Percentiles rank a stretch among this genome's conserved stretches.
Conservation (phyloP, 2,113 vertebrate genomes). For the Cephalopholis sonnerati region DNA sequence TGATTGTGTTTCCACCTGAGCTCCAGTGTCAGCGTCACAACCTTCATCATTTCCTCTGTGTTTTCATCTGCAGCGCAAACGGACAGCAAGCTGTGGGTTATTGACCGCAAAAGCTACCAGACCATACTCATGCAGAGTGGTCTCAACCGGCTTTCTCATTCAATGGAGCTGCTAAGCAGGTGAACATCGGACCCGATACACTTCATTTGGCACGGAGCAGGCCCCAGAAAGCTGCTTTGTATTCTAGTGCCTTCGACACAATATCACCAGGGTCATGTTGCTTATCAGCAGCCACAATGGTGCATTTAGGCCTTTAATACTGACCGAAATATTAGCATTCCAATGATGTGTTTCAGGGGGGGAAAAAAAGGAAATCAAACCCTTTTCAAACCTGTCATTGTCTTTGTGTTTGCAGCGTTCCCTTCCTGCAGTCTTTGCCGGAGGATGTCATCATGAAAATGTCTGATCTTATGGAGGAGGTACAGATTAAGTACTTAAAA, state of each 20-base stretch:
- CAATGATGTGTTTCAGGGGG: neutral
- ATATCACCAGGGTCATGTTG: constrained; percentile 2
- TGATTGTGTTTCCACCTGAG: constrained; percentile 14
- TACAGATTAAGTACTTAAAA: constrained; percentile 56
- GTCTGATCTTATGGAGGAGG: constrained; percentile 83
- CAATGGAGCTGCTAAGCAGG: constrained; percentile 82
- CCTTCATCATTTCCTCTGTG: constrained; percentile 40
- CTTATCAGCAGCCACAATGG: neutral
- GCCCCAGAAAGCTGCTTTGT: constrained; percentile 23
- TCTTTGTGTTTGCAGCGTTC: constrained; percentile 75
- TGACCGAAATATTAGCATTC: neutral
- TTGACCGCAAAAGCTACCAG: constrained; percentile 83
- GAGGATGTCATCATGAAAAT: constrained; percentile 82
- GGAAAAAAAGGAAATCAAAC: neutral
- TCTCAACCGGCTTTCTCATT: constrained; percentile 71
- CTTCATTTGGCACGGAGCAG: constrained; percentile 18
- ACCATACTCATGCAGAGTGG: constrained; percentile 76
- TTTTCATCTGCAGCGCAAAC: constrained; percentile 74
- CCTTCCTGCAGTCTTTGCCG: constrained; percentile 80
- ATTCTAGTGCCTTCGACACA: constrained; percentile 5
- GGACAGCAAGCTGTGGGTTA: constrained; percentile 83
- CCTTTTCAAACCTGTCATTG: neutral
- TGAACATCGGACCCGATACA: constrained; percentile 43
- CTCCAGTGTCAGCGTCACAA: constrained; percentile 22
- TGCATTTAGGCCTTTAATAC: neutral